Evolutionary conservation across 2,113 vertebrate species (phyloP), one percentile per base, ranked within the genome.

Genomic region (Poecilia latipinna): DNA sequence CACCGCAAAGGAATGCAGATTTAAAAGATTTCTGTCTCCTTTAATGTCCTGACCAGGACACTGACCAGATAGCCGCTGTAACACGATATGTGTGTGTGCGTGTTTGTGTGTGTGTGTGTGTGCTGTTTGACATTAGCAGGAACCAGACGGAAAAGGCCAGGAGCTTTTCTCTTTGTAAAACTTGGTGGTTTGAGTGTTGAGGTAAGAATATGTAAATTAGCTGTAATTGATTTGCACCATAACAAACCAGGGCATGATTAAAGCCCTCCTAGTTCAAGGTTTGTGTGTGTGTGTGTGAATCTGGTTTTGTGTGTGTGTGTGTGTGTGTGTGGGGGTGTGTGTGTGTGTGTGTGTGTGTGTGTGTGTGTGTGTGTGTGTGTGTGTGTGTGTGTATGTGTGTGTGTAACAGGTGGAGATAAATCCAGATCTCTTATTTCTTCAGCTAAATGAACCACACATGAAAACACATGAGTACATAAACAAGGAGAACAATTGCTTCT

Each of bases 1-100:
- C 48, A 68, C 75, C 81, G 42, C 74, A 79, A 66, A 83, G 78
- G 74, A 86, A 85, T 77, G 83, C 35, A 48, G 68, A 72, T 80
- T 35, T 78, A n/a, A 54, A 68, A 65, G 70, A 73, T 33, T 70
- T 32, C 67, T 71, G 3, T 76, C 88, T 70, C 65, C 39, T 28
- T 69, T 2, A 61, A 51, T 79, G 72, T 15, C 5, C 73, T 11
- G 35, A n/a, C n/a, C 62, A 1, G 68, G 67, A 77, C 82, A 75
- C 70, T 83, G 65, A 74, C 69, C 70, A 66, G 44, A 28, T 0
- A 17, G 42, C 66, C 19, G 65, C 48, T 80, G 24, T 68, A 70
- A 24, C 19, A 65, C 8, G 29, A 31, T 35, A 11, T 35, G 3
- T 24, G 33, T n/a, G 63, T 13, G 22, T 37, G 33, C 12, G 10